Base-by-base conservation (phyloP, 2,888 invertebrate species). In the Rotaria socialis region DNA sequence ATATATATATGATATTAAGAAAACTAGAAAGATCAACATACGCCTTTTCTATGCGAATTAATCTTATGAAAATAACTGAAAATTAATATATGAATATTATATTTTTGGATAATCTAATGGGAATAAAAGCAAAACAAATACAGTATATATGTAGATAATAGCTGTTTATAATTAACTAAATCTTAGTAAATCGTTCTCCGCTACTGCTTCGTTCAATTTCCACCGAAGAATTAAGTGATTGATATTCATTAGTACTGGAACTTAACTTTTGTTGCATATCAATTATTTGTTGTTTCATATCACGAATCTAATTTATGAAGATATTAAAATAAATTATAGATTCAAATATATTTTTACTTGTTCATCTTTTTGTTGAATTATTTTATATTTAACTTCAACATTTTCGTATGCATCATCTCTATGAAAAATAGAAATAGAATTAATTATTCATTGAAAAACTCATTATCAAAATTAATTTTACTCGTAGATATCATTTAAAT, bases 331-430 rank as follows among this genome's bases (percentile, higher is more conserved):
- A 11, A 52, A 52, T 52, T 16, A 52, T 52, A 16, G 14, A 16
- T 52, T 52, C 4, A 67, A 16, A 43, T 43, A 22, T 43, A 10
- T 11, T 50, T 41, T 47, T 80, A 80, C 80, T 80, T 80, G 80
- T 24, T 80, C 80, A 47, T 80, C 80, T 47, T 80, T 80, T 6
- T 80, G 80, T 80, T 80, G 80, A 47, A 80, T n/a, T 14, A 80
- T 8, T 80, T 80, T 80, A 22, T 47, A 47, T 80, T 80, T 80
- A n/a, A 47, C 47, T 47, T 80, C 80, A n/a, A 47, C 19, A 47
- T 43, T 47, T 80, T 80, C 80, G 47, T 80, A 80, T 11, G 80
- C 47, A 80, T 80, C 80, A 80, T 80, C 80, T 80, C 80, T 80
- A 47, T 24, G 11, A 24, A 74, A 35, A 35, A 35, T 35, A 35